Conservation (phyloP, 2,113 vertebrate species). For the Spea bombifrons region DNA sequence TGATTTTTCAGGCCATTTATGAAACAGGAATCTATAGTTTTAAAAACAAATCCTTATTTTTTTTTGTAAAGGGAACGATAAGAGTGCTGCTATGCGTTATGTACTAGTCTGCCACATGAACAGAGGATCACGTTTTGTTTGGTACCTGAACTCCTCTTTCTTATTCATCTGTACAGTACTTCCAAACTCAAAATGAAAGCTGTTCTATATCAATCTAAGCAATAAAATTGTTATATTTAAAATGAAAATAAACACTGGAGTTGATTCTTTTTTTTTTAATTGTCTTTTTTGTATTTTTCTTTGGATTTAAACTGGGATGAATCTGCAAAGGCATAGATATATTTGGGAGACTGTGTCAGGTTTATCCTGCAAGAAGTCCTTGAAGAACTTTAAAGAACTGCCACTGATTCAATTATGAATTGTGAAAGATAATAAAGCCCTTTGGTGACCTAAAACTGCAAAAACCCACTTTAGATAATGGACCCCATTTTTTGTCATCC, state of each 20-base stretch:
- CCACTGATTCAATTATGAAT: no score
- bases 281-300: no score
- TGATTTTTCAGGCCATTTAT: slow-evolving; percentile 66
- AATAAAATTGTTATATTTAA: slow-evolving; percentile 95
- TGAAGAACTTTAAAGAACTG: no score
- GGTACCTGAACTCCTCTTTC: slow-evolving; percentile 73
- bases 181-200: slow-evolving; percentile 82
- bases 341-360: no score
- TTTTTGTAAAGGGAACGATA: slow-evolving; percentile 77
- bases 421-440: no score
- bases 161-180: slow-evolving; percentile 76
- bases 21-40: slow-evolving; percentile 71
- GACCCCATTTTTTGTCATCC: no score
- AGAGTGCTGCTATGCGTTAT: slow-evolving; percentile 79
- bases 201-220: slow-evolving; percentile 95
- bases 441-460: no score
- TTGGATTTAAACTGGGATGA: no score
- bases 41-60: slow-evolving; percentile 72
- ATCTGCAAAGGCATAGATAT: no score
- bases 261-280: not conserved
- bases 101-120: slow-evolving; percentile 80
- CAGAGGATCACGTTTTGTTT: slow-evolving; percentile 77
- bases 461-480: no score
- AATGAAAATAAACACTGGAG: slow-evolving; percentile 47
- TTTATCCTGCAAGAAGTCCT: no score